phyloP scores from a whole-genome alignment of 2,888 invertebrate species.

The Agrotis puta region DNA sequence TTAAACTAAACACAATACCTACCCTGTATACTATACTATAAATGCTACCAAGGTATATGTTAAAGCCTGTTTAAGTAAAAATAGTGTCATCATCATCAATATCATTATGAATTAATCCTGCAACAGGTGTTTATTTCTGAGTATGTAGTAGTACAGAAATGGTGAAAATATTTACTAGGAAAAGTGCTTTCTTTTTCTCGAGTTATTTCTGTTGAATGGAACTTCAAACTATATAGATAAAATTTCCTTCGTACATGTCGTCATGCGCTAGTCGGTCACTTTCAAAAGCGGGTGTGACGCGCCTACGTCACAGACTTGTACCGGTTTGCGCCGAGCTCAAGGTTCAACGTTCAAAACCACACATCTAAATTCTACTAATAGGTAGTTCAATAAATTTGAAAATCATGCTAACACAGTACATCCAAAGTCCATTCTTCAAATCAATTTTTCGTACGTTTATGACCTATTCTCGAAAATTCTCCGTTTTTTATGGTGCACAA shows the following conservation, averaged over 20 bases:
- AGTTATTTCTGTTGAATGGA: no score
- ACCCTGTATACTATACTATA: neutral
- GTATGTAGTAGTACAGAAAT: no score
- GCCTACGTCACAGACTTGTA: constrained; percentile 61
- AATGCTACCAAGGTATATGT: neutral
- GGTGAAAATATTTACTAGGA: neutral
- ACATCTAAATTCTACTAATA: neutral
- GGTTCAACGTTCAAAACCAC: constrained; percentile 54
- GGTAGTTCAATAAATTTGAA: constrained; percentile 12
- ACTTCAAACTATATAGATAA: no score
- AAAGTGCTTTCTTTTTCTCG: constrained; percentile 5
- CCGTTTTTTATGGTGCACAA: constrained; percentile 22
- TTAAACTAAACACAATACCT: neutral
- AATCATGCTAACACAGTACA: constrained; percentile 21
- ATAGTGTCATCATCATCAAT: no score
- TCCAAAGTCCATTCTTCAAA: constrained; percentile 56
- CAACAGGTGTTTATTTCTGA: no score
- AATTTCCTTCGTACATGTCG: neutral
- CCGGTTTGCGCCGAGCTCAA: constrained; percentile 56
- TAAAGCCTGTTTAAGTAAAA: no score
- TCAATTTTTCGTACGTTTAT: constrained; percentile 63
- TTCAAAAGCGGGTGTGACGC: constrained; percentile 67
- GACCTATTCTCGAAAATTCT: constrained; percentile 75
- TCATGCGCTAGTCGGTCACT: constrained; percentile 38
- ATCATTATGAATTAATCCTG: no score